phyloP scores from a whole-genome alignment of 2,888 invertebrate genomes.

The Diaphora mendica region DNA sequence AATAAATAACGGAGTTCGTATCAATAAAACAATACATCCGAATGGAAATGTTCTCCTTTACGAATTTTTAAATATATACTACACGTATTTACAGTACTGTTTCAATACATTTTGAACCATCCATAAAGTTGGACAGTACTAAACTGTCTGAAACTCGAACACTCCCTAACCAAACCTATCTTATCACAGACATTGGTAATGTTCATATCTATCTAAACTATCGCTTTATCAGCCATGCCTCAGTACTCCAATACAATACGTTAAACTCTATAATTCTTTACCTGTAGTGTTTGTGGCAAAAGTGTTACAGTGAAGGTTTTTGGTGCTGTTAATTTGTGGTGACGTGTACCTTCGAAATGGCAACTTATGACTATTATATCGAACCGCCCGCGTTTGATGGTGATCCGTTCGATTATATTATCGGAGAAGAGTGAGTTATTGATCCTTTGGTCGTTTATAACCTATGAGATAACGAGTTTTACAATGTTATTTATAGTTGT shows the following conservation, averaged over 20 bases:
- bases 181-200: slow-evolving; percentile 45
- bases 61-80: neutral
- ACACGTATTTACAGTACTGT: neutral
- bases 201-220: slow-evolving; percentile 41
- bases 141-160: slow-evolving; percentile 32
- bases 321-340: slow-evolving; percentile 15
- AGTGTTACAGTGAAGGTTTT: slow-evolving; percentile 8
- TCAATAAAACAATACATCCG: no score
- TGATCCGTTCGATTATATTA: slow-evolving; percentile 27
- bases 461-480: neutral
- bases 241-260: neutral
- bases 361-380: slow-evolving; percentile 16
- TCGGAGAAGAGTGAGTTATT: slow-evolving; percentile 45
- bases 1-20: no score
- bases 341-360: slow-evolving; percentile 20
- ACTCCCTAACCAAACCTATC: slow-evolving; percentile 35
- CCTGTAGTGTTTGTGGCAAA: neutral
- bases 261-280: slow-evolving; percentile 5
- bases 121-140: slow-evolving; percentile 5
- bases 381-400: slow-evolving; percentile 18
- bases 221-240: slow-evolving; percentile 40
- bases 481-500: neutral
- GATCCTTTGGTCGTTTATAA: neutral
- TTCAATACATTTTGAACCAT: neutral
- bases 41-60: neutral